phyloP scores from a whole-genome alignment of 2,888 invertebrate species.

The Pseudococcus viburni region DNA sequence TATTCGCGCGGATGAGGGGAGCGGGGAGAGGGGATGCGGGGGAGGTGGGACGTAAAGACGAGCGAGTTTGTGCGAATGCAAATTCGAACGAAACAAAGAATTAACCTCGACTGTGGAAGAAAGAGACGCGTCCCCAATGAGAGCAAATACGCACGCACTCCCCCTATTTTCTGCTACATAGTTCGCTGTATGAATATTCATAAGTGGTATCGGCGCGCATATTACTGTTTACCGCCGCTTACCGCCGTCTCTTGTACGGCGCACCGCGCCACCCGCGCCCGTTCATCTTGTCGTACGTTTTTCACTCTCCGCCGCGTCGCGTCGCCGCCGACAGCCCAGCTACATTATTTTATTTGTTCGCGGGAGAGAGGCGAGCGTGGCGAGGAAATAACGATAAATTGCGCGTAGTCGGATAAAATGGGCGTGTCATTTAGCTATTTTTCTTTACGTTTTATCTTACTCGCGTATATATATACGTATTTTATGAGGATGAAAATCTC shows the following conservation, averaged over 20 bases:
- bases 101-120: constrained; percentile 38
- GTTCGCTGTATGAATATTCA: constrained; percentile 61
- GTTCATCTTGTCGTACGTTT: constrained; percentile 17
- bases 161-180: constrained; percentile 60
- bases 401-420: constrained; percentile 63
- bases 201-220: constrained; percentile 63
- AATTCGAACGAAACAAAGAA: constrained; percentile 57
- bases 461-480: constrained; percentile 37
- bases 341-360: constrained; percentile 60
- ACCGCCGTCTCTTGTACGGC: background rate
- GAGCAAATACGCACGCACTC: constrained; percentile 43
- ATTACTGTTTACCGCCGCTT: constrained; percentile 48
- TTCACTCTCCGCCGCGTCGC: constrained; percentile 33
- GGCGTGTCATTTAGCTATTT: constrained; percentile 65
- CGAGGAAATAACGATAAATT: constrained; percentile 58
- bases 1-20: no score
- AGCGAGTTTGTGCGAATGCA: constrained; percentile 36
- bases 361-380: constrained; percentile 19
- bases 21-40: background rate
- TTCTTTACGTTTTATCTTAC: constrained; percentile 60
- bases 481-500: constrained; percentile 62
- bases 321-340: background rate
- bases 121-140: constrained; percentile 51
- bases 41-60: background rate
- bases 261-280: background rate